Conservation (phyloP, 2,797 vertebrate genomes). For the Gymnopithys bicolor region DNA sequence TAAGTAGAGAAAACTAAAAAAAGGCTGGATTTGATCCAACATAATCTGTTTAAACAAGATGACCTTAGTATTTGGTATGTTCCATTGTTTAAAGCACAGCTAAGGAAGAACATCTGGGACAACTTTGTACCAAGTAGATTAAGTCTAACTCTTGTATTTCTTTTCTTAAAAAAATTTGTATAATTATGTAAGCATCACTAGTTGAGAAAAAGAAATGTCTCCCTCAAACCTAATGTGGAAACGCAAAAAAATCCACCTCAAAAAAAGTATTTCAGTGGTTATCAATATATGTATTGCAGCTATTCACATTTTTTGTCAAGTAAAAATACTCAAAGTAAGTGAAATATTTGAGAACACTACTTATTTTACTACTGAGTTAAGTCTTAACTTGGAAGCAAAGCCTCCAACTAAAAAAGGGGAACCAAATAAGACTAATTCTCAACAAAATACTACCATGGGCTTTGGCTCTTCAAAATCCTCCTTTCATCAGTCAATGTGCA, state of each 20-base stretch:
- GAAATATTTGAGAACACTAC: neutral
- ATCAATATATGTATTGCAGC: neutral
- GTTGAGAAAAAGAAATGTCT: neutral
- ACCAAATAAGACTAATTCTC: neutral
- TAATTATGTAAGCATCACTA: neutral
- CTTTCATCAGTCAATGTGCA: neutral
- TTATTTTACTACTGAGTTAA: neutral
- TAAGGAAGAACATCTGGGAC: conserved; percentile 30
- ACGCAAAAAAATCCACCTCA: neutral
- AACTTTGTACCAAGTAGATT: neutral
- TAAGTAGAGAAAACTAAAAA: neutral
- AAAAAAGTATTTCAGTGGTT: neutral
- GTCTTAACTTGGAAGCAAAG: neutral
- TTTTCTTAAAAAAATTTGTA: neutral
- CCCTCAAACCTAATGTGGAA: neutral
- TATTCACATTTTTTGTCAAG: neutral
- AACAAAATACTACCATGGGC: neutral
- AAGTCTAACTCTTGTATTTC: neutral
- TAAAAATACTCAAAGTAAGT: neutral
- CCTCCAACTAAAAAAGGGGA: neutral
- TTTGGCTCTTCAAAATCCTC: neutral
- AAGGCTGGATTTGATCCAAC: neutral
- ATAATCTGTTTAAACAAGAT: neutral
- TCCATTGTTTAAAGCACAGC: conserved; percentile 31
- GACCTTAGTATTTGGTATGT: conserved; percentile 1